Evolutionary conservation across 2,113 vertebrate genomes (phyloP).

Genomic region (Dermatemys mawii): DNA sequence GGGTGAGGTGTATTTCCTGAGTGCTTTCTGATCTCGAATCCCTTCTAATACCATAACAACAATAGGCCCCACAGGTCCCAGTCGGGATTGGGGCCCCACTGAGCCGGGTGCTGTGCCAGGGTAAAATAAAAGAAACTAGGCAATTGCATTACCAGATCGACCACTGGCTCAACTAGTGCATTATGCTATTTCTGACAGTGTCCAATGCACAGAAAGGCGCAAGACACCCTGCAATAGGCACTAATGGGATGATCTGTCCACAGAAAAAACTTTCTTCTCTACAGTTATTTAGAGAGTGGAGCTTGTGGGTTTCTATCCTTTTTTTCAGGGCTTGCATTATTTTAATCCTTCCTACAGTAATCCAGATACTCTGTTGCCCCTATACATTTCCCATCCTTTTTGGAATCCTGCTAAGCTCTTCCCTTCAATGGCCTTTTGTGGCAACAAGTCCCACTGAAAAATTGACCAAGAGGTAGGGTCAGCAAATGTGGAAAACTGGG

Average conservation of each 20-base stretch:
- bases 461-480: background rate
- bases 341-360: background rate
- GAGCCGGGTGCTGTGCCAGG: background rate
- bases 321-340: background rate
- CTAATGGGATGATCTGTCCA: background rate
- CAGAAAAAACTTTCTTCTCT: background rate
- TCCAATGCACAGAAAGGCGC: background rate
- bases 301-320: background rate
- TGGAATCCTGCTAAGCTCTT: background rate
- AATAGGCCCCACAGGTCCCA: rapidly evolving
- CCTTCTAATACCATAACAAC: background rate
- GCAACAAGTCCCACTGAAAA: background rate
- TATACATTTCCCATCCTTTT: background rate
- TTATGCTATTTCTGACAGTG: background rate
- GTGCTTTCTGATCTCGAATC: background rate
- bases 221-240: background rate
- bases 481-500: no score
- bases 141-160: background rate
- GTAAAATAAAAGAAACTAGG: background rate
- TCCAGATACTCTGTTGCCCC: background rate
- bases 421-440: background rate
- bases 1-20: background rate
- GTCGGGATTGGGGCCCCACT: background rate
- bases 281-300: background rate
- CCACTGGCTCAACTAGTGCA: rapidly evolving